Base-by-base conservation (phyloP, 2,888 invertebrate species). In the Malthinus seriepunctatus region DNA sequence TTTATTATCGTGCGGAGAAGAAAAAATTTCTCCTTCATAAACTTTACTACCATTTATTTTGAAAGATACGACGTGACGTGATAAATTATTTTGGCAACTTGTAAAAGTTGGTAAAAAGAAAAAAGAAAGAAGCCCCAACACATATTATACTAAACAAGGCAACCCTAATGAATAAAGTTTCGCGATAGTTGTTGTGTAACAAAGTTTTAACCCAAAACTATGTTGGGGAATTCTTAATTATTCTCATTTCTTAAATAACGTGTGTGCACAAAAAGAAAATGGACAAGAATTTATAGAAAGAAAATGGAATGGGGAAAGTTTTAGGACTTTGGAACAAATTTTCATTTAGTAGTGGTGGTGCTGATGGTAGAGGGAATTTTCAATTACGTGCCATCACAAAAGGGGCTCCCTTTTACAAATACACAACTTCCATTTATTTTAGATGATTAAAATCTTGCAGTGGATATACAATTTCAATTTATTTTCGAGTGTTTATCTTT, bases 111-210 rank as follows among this genome's bases (percentile, higher is more conserved):
- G 15, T n/a, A 39, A 14, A n/a, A 46, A 23, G 14, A 53, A 47
- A 14, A 15, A 38, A 33, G 51, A 38, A 53, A 47, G 32, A 47
- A 52, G 45, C 35, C 53, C 14, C 33, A 12, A 11, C 23, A 23
- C 23, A 53, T 38, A 53, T 53, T 53, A 53, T 47, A 32, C 32
- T 32, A 38, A 46, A 53, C 46, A 53, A 53, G 46, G 14, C 45
- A 47, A 47, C 38, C 51, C 42, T 47, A 53, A 31, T 31, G 38
- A 32, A 47, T 38, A 50, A 37, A 50, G 14, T 23, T 23, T 23
- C 23, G 23, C 23, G 23, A 23, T 32, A 45, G 32, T 23, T 45
- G 10, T 23, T 14, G 14, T 44, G 14, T 45, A 32, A 45, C 45
- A 45, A 39, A 39, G 15, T 39, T 39, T 23, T 23, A 23, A 23